These are phyloP conservation scores for Macrostomum cliftonense DNA, from an alignment of 2,888 invertebrate genomes.

Conservation along the genomic window DNA sequence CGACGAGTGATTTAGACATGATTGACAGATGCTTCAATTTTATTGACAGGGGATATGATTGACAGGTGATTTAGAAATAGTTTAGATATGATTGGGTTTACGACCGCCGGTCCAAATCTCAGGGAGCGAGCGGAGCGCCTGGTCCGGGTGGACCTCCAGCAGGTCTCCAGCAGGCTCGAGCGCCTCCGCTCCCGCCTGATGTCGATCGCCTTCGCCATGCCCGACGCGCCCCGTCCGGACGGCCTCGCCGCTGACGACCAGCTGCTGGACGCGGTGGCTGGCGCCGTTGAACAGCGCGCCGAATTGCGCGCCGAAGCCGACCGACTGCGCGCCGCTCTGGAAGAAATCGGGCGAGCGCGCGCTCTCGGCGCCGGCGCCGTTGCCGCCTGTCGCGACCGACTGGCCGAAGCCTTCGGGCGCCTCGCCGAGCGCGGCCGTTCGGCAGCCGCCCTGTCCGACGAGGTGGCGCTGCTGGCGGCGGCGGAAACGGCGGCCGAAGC, in stretches of 20 bases:
- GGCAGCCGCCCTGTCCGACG: constrained; percentile 21
- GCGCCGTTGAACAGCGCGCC: constrained; percentile 23
- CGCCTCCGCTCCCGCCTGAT: constrained; percentile 27
- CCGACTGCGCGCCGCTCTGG: no score
- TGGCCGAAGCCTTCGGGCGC: constrained; percentile 12
- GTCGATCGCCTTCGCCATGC: constrained; percentile 28
- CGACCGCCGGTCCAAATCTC: no score
- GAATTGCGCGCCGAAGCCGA: constrained; percentile 14
- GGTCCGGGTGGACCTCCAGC: constrained; percentile 30
- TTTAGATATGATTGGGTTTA: no score
- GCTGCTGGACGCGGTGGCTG: constrained; percentile 24
- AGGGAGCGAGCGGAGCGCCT: constrained; percentile 27
- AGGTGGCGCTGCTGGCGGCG: constrained; percentile 22
- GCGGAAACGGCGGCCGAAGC: constrained; percentile 17
- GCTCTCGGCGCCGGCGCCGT: no score
- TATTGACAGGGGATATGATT: no score
- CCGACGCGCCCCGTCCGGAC: constrained; percentile 25
- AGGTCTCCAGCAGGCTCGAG: constrained; percentile 25
- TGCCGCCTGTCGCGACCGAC: no score
- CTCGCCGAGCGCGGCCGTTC: constrained; percentile 23
- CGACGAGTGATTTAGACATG: no score
- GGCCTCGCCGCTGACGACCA: constrained; percentile 27
- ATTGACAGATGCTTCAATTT: no score
- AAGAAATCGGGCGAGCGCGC: no score
- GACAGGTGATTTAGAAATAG: no score